Conservation (phyloP, 2,888 invertebrate species). For the Acleris literana region DNA sequence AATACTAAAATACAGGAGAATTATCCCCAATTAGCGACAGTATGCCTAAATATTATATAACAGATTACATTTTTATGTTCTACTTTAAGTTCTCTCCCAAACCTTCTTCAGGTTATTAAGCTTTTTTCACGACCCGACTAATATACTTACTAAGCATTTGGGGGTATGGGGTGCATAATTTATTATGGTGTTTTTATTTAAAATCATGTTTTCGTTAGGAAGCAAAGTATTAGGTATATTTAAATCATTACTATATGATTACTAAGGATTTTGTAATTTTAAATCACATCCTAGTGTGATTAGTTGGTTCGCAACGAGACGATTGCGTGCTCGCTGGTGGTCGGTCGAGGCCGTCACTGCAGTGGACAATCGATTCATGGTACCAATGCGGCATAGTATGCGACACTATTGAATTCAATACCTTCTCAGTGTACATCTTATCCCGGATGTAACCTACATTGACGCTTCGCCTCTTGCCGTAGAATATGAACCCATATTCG, state of each 20-base stretch:
- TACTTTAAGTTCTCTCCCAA: too few species aligned
- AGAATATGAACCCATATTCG: background rate
- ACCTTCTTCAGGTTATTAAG: too few species aligned
- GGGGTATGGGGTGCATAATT: too few species aligned
- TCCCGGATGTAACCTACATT: constrained; percentile 49
- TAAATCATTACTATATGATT: background rate
- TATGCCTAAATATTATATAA: too few species aligned
- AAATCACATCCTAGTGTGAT: constrained; percentile 57
- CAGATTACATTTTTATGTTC: too few species aligned
- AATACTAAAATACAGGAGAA: too few species aligned
- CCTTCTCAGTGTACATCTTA: constrained; percentile 54
- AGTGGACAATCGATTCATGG: constrained; percentile 78
- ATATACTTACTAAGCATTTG: too few species aligned
- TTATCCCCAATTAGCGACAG: too few species aligned
- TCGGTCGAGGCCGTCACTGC: constrained; percentile 77
- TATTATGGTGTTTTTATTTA: too few species aligned
- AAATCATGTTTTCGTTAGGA: too few species aligned
- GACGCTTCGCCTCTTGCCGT: constrained; percentile 38
- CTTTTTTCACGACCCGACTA: too few species aligned
- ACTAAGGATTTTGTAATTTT: constrained; percentile 12
- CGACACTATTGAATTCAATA: constrained; percentile 68
- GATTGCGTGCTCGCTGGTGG: constrained; percentile 76
- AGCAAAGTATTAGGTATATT: too few species aligned
- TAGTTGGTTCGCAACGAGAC: constrained; percentile 61
- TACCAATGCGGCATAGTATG: constrained; percentile 76